A percentile compares a stretch with the other conserved stretches of the same genome.
phyloP scores from a whole-genome alignment of 2,888 invertebrate genomes.

The Trilocha varians region DNA sequence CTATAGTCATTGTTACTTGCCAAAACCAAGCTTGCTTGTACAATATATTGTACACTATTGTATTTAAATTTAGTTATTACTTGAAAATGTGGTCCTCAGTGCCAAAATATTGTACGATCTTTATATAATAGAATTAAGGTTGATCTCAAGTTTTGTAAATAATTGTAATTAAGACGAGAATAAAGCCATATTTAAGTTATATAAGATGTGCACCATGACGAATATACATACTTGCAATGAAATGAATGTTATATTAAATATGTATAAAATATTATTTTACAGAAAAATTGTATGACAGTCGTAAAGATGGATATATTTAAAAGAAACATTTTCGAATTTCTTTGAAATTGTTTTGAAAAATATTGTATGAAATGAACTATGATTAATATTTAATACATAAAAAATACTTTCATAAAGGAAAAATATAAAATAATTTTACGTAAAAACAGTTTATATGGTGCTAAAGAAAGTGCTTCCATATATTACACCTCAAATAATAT shows the following conservation, averaged over 20 bases:
- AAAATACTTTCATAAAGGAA: no score
- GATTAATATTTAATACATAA: background rate
- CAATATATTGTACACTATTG: slow-evolving; percentile 8
- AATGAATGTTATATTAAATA: no score
- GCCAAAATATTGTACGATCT: slow-evolving; percentile 67
- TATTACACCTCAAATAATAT: slow-evolving; percentile 4
- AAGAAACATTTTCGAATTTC: no score
- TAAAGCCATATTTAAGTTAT: slow-evolving; percentile 13
- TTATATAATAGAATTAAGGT: slow-evolving; percentile 54
- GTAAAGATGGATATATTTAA: slow-evolving; percentile 16
- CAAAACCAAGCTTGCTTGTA: slow-evolving; percentile 22
- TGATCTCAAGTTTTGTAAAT: slow-evolving; percentile 68
- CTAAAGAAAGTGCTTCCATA: slow-evolving; percentile 5
- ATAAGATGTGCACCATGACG: no score
- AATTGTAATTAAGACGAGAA: slow-evolving; percentile 26
- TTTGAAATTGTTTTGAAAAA: no score
- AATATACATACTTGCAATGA: no score
- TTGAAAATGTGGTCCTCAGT: slow-evolving; percentile 58
- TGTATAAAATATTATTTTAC: no score
- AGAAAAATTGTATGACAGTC: no score
- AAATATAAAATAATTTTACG: slow-evolving; percentile 19
- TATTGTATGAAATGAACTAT: no score
- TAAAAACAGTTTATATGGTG: slow-evolving; percentile 6
- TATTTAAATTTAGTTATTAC: slow-evolving; percentile 23
- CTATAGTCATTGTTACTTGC: slow-evolving; percentile 26